phyloP scores from a whole-genome alignment of 2,888 invertebrate species.

The Cantharis rustica region DNA sequence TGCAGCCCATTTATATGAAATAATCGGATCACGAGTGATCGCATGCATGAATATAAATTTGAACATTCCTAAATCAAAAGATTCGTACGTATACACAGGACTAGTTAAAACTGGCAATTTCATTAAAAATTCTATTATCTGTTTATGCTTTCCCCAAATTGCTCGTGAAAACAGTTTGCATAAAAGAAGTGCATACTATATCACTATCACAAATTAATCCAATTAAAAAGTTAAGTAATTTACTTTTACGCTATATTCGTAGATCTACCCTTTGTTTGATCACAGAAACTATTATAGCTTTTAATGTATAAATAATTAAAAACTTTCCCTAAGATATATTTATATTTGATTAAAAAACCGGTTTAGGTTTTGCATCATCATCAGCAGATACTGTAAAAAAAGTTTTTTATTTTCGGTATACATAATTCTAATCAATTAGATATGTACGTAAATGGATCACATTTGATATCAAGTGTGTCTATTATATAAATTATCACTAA shows the following conservation, averaged over 20 bases:
- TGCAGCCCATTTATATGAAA: not conserved
- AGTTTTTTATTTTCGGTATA: too few relatives aligned
- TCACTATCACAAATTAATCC: not conserved
- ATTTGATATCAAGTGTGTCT: not conserved
- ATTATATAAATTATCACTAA: not conserved
- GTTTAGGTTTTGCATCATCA: too few relatives aligned
- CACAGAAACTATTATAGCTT: not conserved
- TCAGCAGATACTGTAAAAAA: too few relatives aligned
- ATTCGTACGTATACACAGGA: not conserved
- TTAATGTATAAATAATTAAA: too few relatives aligned
- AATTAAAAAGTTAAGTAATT: not conserved
- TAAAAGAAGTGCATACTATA: not conserved
- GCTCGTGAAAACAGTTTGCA: not conserved
- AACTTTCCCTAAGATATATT: too few relatives aligned
- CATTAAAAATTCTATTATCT: slow-evolving; percentile 28
- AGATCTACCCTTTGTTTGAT: not conserved
- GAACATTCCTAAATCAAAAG: not conserved
- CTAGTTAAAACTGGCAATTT: slow-evolving; percentile 17
- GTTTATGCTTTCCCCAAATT: slow-evolving; percentile 19
- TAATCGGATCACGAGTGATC: not conserved
- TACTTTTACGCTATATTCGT: not conserved
- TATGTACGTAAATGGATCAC: not conserved
- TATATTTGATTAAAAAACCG: too few relatives aligned
- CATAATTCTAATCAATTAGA: not conserved
- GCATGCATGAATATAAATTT: slow-evolving; percentile 6